Evolutionary conservation across 2,888 invertebrate genomes (phyloP).

Genomic region (Epinotia nisella): DNA sequence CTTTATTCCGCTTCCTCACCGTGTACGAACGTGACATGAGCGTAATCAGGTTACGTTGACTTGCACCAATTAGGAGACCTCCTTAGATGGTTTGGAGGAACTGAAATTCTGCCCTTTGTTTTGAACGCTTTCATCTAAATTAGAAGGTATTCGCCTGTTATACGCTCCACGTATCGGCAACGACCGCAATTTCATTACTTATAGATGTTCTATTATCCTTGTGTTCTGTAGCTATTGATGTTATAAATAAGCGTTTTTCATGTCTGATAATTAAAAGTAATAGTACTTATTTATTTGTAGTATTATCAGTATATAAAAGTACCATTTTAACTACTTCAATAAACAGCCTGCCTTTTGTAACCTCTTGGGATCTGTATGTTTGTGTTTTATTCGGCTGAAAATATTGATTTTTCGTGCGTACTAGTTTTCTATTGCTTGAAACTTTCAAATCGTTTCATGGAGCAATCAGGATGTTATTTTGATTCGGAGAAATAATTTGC

Average conservation of each 20-base stretch:
- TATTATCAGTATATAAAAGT: neutral
- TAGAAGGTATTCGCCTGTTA: constrained; percentile 34
- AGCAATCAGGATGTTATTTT: no score
- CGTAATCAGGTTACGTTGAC: constrained; percentile 56
- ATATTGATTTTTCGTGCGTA: neutral
- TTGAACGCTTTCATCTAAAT: constrained; percentile 45
- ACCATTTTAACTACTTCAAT: neutral
- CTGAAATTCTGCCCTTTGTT: constrained; percentile 48
- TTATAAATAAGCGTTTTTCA: neutral
- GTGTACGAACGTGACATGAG: constrained; percentile 51
- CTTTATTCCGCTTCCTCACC: constrained; percentile 12
- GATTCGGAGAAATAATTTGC: no score
- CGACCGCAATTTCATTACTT: constrained; percentile 46
- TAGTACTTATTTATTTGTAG: neutral
- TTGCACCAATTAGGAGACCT: constrained; percentile 53
- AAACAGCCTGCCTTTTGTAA: neutral
- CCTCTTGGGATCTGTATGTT: no score
- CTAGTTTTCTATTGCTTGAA: neutral
- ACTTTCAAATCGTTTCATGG: no score
- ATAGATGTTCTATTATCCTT: constrained; percentile 19
- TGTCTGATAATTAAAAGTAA: constrained; percentile 7
- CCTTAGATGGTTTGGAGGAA: constrained; percentile 51
- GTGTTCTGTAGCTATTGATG: neutral
- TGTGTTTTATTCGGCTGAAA: neutral
- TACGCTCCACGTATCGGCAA: constrained; percentile 45